Evolutionary conservation across 2,113 vertebrate species (phyloP).

Genomic region (Sebastes schlegelii): DNA sequence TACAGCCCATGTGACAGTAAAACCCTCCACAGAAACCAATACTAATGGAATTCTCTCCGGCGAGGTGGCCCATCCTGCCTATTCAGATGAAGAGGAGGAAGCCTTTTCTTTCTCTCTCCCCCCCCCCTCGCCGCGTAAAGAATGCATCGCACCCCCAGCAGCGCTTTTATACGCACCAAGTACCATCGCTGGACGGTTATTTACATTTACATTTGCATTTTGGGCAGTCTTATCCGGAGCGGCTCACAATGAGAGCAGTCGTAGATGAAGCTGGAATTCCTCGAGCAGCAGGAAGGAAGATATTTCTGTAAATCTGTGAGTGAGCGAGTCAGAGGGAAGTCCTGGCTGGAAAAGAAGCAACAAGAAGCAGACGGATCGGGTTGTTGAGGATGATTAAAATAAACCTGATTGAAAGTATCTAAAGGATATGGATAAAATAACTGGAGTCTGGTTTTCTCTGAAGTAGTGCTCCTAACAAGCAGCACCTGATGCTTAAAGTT

Average conservation of each 20-base stretch:
- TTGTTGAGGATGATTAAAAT: constrained; percentile 11
- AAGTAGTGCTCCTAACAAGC: too few relatives aligned
- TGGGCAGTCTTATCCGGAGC: constrained; percentile 21
- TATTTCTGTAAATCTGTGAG: constrained; percentile 33
- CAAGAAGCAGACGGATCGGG: neutral
- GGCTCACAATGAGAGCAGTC: neutral
- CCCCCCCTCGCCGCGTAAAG: constrained; percentile 5
- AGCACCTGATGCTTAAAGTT: too few relatives aligned
- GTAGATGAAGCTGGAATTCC: constrained; percentile 30
- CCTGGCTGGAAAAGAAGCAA: neutral
- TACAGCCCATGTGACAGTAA: constrained; percentile 62
- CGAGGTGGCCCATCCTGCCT: constrained; percentile 55
- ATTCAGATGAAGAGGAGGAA: constrained; percentile 49
- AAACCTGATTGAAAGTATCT: neutral
- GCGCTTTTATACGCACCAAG: constrained; percentile 48
- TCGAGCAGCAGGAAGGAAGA: constrained; percentile 47
- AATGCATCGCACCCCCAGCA: constrained; percentile 49
- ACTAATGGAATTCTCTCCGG: constrained; percentile 61
- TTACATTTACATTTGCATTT: constrained; percentile 65
- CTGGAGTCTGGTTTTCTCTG: too few relatives aligned
- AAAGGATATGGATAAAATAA: neutral
- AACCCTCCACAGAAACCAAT: constrained; percentile 63
- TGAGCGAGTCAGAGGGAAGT: constrained; percentile 21
- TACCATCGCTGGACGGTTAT: constrained; percentile 43
- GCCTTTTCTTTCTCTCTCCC: constrained; percentile 17